A percentile compares a stretch with the other conserved stretches of the same genome.
These are phyloP conservation scores for Eristalis tenax DNA, from an alignment of 2,888 invertebrate genomes.

Conservation along the genomic window DNA sequence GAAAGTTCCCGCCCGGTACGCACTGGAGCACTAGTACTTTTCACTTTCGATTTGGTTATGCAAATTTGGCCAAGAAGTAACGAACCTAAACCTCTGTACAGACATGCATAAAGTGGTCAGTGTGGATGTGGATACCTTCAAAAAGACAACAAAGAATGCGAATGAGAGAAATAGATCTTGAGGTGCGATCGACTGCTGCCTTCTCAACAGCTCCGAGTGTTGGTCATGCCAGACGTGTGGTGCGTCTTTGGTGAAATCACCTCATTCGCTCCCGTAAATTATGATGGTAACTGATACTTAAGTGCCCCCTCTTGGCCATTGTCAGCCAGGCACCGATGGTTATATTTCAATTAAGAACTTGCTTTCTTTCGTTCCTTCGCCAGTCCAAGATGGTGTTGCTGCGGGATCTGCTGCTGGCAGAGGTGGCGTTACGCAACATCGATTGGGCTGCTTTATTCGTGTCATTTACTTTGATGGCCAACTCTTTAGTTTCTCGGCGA, in stretches of 20 bases:
- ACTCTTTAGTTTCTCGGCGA: not conserved
- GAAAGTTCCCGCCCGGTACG: constrained; percentile 60
- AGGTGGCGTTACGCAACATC: constrained; percentile 45
- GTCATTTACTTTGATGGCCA: not conserved
- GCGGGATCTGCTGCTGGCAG: not conserved
- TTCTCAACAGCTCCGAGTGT: constrained; percentile 12
- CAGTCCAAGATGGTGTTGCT: not conserved
- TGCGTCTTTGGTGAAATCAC: constrained; percentile 26
- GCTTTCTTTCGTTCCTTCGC: constrained; percentile 54
- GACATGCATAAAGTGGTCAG: too few species aligned
- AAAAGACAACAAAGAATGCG: constrained; percentile 1
- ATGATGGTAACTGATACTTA: constrained; percentile 35
- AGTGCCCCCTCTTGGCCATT: not conserved
- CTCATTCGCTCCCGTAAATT: constrained; percentile 46
- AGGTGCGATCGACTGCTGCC: constrained; percentile 30
- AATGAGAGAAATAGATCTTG: constrained; percentile 20
- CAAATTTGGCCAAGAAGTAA: constrained; percentile 38
- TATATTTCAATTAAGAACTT: constrained; percentile 56
- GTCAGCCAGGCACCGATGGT: not conserved
- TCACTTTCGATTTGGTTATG: constrained; percentile 71
- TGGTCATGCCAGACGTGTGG: constrained; percentile 9
- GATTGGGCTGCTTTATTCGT: constrained; percentile 26
- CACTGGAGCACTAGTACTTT: constrained; percentile 37
- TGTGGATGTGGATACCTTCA: not conserved
- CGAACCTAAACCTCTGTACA: not conserved